Evolutionary conservation across 92 coral and sea anemone genomes (phyloP), one percentile per base, ranked within the genome.

Genomic region (Scolanthus callimorphus): DNA sequence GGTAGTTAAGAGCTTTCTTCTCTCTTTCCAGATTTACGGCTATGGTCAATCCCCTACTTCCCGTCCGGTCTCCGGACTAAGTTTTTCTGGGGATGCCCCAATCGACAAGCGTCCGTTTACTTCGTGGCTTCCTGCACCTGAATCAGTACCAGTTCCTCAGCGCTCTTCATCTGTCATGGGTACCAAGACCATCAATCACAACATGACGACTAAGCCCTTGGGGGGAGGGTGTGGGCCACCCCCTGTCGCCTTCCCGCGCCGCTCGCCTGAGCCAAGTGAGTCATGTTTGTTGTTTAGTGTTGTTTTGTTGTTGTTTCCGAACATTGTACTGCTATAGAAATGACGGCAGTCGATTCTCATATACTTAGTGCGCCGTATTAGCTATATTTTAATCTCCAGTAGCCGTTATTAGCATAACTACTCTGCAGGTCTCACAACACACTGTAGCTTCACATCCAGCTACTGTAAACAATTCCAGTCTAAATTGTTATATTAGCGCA

Each of bases 191-290:
- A 25, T 74, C 8, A 70, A 60, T 52, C 60, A 77, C 15, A 49
- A 67, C 8, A 39, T 54, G 43, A 74, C 79, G 8, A 61, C 60
- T 24, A 64, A 53, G 39, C 95, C 79, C 24, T 20, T 51, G 1
- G 79, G 85, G 43, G 95, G 89, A 6, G 85, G 82, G 12, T 56
- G 71, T 17, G 82, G 95, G 95, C 92, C 92, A 2, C 89, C 95
- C 9, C 61, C 81, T 30, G 82, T 79, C 10, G 17, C 57, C 30
- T 85, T 78, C 20, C 85, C 82, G 13, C 65, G 62, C 20, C 58
- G 86, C 49, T 74, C 89, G 22, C 89, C 89, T 8, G 89, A 82
- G 29, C 73, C 69, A 25, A 59, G 89, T 82, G 46, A 74, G 83
- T 62, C 12, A 6, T 34, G 15, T 22, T 28, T 19, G 3, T 11